phyloP scores from a whole-genome alignment of 2,888 invertebrate species.

The Pyrochroa serraticornis region DNA sequence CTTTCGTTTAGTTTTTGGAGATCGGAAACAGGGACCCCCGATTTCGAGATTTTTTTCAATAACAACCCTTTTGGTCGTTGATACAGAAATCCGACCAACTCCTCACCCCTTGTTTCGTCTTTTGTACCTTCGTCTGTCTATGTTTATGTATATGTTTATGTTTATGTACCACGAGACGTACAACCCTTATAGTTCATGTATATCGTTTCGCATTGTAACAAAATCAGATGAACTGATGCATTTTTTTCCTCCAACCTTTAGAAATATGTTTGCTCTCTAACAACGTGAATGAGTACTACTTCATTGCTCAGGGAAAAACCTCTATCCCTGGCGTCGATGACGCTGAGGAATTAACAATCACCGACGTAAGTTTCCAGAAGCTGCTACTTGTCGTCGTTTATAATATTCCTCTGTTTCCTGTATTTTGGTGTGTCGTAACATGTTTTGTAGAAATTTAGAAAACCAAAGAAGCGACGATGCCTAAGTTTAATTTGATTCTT shows the following conservation, averaged over 20 bases:
- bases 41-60: neutral
- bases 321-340: constrained; percentile 96
- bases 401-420: neutral
- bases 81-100: too few relatives aligned
- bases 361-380: constrained; percentile 78
- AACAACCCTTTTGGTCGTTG: neutral
- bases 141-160: neutral
- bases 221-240: too few relatives aligned
- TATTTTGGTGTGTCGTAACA: constrained; percentile 6
- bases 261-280: constrained; percentile 82
- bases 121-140: too few relatives aligned
- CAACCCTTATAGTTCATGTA: neutral
- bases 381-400: constrained; percentile 2
- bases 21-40: constrained; percentile 9
- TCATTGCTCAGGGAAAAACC: constrained; percentile 96
- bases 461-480: constrained; percentile 8
- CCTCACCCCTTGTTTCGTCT: too few relatives aligned
- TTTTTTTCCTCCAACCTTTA: constrained; percentile 51
- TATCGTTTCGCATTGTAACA: neutral
- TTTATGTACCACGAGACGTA: constrained; percentile 1
- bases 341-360: constrained; percentile 86
- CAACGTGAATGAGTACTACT: constrained; percentile 92
- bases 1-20: constrained; percentile 4
- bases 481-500: constrained; percentile 12
- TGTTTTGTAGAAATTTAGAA: constrained; percentile 7